phyloP scores from a whole-genome alignment of 2,113 vertebrate genomes.

The Cyprinodon brontotheroides region DNA sequence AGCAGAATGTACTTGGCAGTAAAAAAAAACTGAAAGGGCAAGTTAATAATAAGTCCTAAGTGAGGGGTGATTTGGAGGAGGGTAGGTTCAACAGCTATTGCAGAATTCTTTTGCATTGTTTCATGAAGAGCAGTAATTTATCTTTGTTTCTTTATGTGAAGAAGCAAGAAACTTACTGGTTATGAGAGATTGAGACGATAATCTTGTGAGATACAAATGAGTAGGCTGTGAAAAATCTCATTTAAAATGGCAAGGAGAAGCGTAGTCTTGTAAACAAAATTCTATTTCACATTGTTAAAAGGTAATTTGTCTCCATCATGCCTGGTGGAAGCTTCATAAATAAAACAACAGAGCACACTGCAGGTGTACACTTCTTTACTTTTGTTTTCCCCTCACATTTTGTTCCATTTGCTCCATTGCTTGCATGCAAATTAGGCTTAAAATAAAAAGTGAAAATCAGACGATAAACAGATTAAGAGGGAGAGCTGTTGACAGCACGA shows the following conservation, averaged over 20 bases:
- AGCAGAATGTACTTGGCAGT: slow-evolving; percentile 32
- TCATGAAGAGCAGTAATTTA: slow-evolving; percentile 67
- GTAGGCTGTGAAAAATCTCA: slow-evolving; percentile 78
- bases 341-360: slow-evolving; percentile 75
- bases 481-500: slow-evolving; percentile 4
- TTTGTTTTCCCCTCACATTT: slow-evolving; percentile 36
- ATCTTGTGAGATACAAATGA: slow-evolving; percentile 79
- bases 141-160: slow-evolving; percentile 33
- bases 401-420: slow-evolving; percentile 37
- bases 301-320: slow-evolving; percentile 81
- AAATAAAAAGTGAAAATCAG: slow-evolving; percentile 42
- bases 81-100: slow-evolving; percentile 21
- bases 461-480: slow-evolving; percentile 28
- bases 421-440: slow-evolving; percentile 60
- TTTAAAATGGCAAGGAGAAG: slow-evolving; percentile 77
- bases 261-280: slow-evolving; percentile 82
- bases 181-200: slow-evolving; percentile 81
- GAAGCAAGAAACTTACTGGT: slow-evolving; percentile 68
- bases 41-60: slow-evolving; percentile 42
- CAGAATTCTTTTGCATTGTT: slow-evolving; percentile 62
- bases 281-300: slow-evolving; percentile 85
- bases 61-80: slow-evolving; percentile 29
- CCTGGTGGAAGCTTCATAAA: slow-evolving; percentile 79
- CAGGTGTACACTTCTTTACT: slow-evolving; percentile 66
- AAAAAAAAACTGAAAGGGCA: slow-evolving; percentile 42